Percentiles rank a stretch among this genome's conserved stretches.
These are phyloP conservation scores for Mermis nigrescens DNA, from an alignment of 2,888 invertebrate species.

Conservation along the genomic window DNA sequence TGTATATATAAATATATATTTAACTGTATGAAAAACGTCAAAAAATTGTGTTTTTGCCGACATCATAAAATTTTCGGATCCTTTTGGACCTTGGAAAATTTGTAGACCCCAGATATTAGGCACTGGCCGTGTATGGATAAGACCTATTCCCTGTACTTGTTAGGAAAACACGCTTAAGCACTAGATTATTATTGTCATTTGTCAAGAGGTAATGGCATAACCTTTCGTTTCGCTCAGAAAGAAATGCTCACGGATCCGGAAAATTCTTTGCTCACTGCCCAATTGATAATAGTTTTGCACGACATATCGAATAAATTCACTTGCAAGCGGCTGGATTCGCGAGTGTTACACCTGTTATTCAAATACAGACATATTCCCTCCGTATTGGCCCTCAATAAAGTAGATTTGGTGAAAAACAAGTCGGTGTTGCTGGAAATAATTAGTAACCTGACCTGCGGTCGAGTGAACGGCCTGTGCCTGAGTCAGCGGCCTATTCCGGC, in stretches of 20 bases:
- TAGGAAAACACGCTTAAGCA: too few relatives aligned
- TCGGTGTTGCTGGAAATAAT: slow-evolving; percentile 2
- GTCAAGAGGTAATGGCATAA: too few relatives aligned
- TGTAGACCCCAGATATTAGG: too few relatives aligned
- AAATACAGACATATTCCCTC: slow-evolving; percentile 37
- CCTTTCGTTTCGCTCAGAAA: slow-evolving; percentile 4
- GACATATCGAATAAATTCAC: slow-evolving; percentile 55
- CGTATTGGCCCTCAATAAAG: slow-evolving; percentile 73
- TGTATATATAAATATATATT: too few relatives aligned
- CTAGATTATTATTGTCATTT: too few relatives aligned
- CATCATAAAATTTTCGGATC: too few relatives aligned
- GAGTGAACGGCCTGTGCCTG: neutral
- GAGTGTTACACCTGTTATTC: slow-evolving; percentile 50
- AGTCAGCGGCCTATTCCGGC: neutral
- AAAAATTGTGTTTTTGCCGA: too few relatives aligned
- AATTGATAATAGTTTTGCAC: slow-evolving; percentile 55
- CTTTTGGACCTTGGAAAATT: too few relatives aligned
- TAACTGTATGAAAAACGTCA: too few relatives aligned
- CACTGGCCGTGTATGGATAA: too few relatives aligned
- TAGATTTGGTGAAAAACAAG: slow-evolving; percentile 30
- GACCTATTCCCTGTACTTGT: too few relatives aligned
- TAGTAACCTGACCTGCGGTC: neutral
- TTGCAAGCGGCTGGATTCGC: slow-evolving; percentile 48
- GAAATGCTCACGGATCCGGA: slow-evolving; percentile 44
- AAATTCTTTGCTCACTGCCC: slow-evolving; percentile 33